Evolutionary conservation across 2,888 invertebrate species (phyloP).

Genomic region (Palloptera scutellata): DNA sequence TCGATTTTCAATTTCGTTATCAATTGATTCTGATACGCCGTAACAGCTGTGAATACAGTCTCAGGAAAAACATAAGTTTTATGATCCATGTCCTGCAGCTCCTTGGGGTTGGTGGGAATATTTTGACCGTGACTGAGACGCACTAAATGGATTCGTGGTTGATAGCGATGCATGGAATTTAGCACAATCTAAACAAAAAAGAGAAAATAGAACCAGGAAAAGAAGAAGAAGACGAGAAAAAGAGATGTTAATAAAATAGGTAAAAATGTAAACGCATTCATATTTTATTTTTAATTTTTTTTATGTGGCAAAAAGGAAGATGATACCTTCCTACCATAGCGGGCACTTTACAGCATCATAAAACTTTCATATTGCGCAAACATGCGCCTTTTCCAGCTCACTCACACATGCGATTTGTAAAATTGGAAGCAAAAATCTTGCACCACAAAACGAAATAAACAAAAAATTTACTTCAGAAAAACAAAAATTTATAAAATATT

Average conservation of each 20-base stretch:
- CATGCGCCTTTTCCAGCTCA: neutral
- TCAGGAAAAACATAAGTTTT: conserved; percentile 97
- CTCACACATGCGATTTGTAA: neutral
- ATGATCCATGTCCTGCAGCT: conserved; percentile 92
- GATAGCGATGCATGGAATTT: conserved; percentile 99
- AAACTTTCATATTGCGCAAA: neutral
- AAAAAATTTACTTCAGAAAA: neutral
- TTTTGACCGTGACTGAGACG: conserved; percentile 83
- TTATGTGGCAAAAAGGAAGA: neutral
- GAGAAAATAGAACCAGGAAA: conserved; percentile 11
- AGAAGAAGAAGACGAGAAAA: neutral
- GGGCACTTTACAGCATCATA: neutral
- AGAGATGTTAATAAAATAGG: conserved; percentile 6
- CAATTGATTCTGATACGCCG: conserved; percentile 99
- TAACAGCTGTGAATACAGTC: conserved; percentile 98
- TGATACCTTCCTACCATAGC: neutral
- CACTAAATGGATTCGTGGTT: conserved; percentile 96
- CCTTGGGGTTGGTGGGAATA: conserved; percentile 75
- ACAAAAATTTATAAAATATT: neutral
- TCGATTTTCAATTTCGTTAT: conserved; percentile 99
- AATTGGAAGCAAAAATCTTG: neutral
- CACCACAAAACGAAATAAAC: neutral
- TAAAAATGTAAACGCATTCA: conserved; percentile 4
- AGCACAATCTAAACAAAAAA: conserved; percentile 83
- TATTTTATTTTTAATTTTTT: neutral